A percentile compares a stretch with the other conserved stretches of the same genome.
Evolutionary conservation across 2,797 vertebrate genomes (phyloP).

Genomic region (Allobates femoralis): DNA sequence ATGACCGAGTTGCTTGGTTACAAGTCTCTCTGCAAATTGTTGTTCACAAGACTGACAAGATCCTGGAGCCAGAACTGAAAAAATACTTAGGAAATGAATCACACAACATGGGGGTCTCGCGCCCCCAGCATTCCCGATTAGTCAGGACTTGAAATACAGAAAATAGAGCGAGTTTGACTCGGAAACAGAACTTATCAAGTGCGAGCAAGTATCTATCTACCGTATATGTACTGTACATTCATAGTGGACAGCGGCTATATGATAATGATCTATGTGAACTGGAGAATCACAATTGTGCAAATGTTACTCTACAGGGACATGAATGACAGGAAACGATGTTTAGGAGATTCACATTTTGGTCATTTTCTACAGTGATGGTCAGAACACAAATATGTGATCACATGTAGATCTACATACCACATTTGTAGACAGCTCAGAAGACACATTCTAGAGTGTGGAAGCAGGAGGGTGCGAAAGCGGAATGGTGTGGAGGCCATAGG

Average conservation of each 20-base stretch:
- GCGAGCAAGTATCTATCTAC: background rate
- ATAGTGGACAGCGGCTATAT: too few species aligned
- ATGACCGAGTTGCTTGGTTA: constrained; percentile 14
- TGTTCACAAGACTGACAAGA: constrained; percentile 2
- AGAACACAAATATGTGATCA: too few species aligned
- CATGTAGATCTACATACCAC: background rate
- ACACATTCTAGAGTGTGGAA: too few species aligned
- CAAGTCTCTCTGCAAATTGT: background rate
- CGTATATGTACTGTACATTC: background rate
- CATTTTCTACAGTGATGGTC: too few species aligned
- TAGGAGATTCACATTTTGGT: too few species aligned
- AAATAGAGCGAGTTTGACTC: background rate
- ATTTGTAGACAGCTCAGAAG: too few species aligned
- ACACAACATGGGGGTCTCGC: constrained; percentile 67
- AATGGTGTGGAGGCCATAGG: too few species aligned
- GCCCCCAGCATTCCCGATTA: constrained; percentile 65
- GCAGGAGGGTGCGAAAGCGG: too few species aligned
- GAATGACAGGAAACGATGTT: background rate
- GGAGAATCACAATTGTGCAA: too few species aligned
- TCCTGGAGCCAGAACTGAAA: constrained; percentile 63
- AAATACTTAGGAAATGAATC: constrained; percentile 72
- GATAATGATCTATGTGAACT: too few species aligned
- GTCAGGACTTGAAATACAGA: constrained; percentile 65
- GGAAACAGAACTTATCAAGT: background rate
- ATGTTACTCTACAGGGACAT: background rate